Conservation (phyloP, 2,797 vertebrate species). For the Petrocephalus sullivani region DNA sequence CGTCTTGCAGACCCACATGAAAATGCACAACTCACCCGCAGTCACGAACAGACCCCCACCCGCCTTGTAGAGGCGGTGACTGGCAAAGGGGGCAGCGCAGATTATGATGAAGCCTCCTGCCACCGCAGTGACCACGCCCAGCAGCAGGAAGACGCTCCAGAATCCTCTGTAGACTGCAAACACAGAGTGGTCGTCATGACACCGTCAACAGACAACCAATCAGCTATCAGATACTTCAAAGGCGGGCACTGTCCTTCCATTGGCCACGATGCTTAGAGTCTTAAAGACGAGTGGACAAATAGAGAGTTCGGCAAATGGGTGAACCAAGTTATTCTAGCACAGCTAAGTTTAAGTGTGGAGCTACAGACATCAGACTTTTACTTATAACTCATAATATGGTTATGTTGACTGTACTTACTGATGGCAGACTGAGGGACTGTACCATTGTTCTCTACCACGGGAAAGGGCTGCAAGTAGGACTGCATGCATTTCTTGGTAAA, state of each 20-base stretch:
- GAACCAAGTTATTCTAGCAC: neutral
- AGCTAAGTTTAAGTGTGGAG: neutral
- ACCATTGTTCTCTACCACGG: conserved; percentile 74
- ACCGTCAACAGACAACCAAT: neutral
- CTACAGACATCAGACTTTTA: neutral
- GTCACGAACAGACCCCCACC: conserved; percentile 81
- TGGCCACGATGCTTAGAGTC: neutral
- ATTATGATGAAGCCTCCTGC: conserved; percentile 84
- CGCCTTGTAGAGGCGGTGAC: conserved; percentile 80
- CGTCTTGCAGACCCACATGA: neutral
- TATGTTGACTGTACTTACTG: conserved; percentile 68
- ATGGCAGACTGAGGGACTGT: conserved; percentile 80
- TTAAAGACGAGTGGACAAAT: neutral
- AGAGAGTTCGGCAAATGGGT: neutral
- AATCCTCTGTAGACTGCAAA: conserved; percentile 88
- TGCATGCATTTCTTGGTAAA: conserved; percentile 76
- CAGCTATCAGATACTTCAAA: neutral
- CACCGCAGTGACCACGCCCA: conserved; percentile 75
- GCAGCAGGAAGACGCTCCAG: conserved; percentile 89
- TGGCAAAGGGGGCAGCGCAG: conserved; percentile 89
- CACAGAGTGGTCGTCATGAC: neutral
- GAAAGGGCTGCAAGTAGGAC: conserved; percentile 87
- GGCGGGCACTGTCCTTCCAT: neutral
- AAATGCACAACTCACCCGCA: conserved; percentile 63
- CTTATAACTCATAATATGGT: neutral